Conservation (phyloP, 2,797 vertebrate species). For the Anas flavirostris region DNA sequence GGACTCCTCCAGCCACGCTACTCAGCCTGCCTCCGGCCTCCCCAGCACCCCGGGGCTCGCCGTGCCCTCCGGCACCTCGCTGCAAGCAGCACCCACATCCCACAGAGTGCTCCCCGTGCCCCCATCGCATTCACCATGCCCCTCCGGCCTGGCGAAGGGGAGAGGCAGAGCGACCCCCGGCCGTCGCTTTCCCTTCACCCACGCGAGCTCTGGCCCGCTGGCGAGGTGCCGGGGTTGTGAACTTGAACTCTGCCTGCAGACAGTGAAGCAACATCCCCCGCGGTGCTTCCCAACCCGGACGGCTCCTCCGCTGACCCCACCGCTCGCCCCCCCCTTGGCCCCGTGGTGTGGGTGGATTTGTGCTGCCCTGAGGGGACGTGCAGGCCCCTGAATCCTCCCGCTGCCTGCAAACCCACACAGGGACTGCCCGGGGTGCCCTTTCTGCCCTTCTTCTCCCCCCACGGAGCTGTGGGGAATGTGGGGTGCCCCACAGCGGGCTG, state of each 20-base stretch:
- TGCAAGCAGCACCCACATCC: background rate
- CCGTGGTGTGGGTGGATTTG: background rate
- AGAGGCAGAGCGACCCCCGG: rapidly evolving
- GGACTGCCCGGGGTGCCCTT: background rate
- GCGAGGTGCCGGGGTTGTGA: background rate
- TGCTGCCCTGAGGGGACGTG: background rate
- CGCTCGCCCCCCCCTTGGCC: rapidly evolving
- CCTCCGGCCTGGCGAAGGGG: background rate
- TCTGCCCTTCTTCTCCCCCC: background rate
- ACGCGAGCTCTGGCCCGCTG: rapidly evolving
- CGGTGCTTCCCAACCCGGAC: background rate
- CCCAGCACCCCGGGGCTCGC: rapidly evolving
- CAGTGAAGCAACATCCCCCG: background rate
- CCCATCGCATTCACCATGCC: rapidly evolving
- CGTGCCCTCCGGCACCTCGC: background rate
- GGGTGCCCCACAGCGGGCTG: background rate
- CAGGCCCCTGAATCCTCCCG: rapidly evolving
- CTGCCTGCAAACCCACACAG: background rate
- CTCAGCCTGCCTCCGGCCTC: rapidly evolving
- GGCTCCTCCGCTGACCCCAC: rapidly evolving
- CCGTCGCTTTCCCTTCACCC: rapidly evolving
- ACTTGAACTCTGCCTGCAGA: background rate
- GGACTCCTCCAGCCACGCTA: background rate
- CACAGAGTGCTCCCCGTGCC: rapidly evolving
- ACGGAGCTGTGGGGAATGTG: background rate